phyloP scores from a whole-genome alignment of 2,888 invertebrate species.

The Cataglyphis albicans region DNA sequence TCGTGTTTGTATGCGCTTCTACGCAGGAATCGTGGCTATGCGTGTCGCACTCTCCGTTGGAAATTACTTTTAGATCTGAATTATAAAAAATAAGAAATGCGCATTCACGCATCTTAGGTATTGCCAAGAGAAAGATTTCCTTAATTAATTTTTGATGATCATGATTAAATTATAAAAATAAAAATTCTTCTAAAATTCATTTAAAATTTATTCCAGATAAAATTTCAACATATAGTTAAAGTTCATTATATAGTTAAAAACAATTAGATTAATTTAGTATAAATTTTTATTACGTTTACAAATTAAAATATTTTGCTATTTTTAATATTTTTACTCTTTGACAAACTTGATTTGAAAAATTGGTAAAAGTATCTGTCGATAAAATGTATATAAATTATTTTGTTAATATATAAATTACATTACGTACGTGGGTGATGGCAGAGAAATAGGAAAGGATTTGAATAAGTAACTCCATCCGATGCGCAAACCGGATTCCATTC shows the following conservation, averaged over 20 bases:
- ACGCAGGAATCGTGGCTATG: slow-evolving; percentile 47
- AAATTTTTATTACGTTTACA: not conserved
- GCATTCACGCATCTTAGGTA: not conserved
- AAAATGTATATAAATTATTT: slow-evolving; percentile 14
- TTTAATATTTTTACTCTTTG: not conserved
- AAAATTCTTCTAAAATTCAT: not conserved
- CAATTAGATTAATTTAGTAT: not conserved
- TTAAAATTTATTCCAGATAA: not conserved
- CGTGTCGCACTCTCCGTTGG: slow-evolving; percentile 53
- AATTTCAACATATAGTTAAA: not conserved
- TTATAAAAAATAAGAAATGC: not conserved
- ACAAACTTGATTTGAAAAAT: not conserved
- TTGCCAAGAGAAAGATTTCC: not conserved
- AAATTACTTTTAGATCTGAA: slow-evolving; percentile 46
- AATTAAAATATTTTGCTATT: slow-evolving; percentile 1
- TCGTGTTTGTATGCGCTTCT: slow-evolving; percentile 18
- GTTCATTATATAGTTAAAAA: not conserved
- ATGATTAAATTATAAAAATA: not conserved
- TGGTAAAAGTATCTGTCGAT: not conserved
- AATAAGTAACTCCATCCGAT: slow-evolving; percentile 75
- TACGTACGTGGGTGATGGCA: slow-evolving; percentile 73
- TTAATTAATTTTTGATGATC: not conserved
- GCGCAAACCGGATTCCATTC: slow-evolving; percentile 81
- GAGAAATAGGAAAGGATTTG: slow-evolving; percentile 79
- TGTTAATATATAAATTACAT: slow-evolving; percentile 28